Percentiles rank a stretch among this genome's conserved stretches.
These are phyloP conservation scores for Anhinga anhinga DNA, from an alignment of 2,113 vertebrate species.

Conservation along the genomic window DNA sequence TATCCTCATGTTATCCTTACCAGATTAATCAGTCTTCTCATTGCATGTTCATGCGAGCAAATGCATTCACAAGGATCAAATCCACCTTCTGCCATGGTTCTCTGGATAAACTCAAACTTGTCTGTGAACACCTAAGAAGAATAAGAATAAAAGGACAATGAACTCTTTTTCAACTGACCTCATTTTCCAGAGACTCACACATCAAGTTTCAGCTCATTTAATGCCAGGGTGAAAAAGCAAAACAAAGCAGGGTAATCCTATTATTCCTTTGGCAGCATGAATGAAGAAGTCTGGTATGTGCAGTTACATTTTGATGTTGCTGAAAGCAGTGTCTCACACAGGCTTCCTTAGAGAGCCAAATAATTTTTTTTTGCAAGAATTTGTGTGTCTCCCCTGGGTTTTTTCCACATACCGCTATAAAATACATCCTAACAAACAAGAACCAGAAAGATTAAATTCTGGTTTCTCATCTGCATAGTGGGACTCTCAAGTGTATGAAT, in stretches of 20 bases:
- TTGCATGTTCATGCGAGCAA: slow-evolving; percentile 93
- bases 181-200: slow-evolving; percentile 41
- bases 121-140: slow-evolving; percentile 62
- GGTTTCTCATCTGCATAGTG: background rate
- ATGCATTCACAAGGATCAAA: slow-evolving; percentile 98
- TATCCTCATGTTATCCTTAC: slow-evolving; percentile 73
- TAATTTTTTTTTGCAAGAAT: background rate
- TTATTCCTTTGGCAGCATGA: slow-evolving; percentile 59
- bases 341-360: background rate
- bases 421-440: background rate
- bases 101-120: slow-evolving; percentile 52
- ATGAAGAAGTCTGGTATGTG: slow-evolving; percentile 39
- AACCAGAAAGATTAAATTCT: background rate
- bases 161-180: slow-evolving; percentile 39
- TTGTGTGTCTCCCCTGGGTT: background rate
- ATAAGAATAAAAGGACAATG: slow-evolving; percentile 41
- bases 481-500: background rate
- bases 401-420: background rate
- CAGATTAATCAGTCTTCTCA: slow-evolving; percentile 96
- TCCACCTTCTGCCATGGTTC: slow-evolving; percentile 93
- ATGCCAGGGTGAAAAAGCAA: slow-evolving; percentile 24
- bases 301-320: background rate
- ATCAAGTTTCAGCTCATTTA: slow-evolving; percentile 53
- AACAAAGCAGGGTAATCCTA: slow-evolving; percentile 53
- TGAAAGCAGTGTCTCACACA: background rate